A percentile compares a stretch with the other conserved stretches of the same genome.
Conservation (phyloP, 2,888 invertebrate genomes). For the Pollenia labialis region DNA sequence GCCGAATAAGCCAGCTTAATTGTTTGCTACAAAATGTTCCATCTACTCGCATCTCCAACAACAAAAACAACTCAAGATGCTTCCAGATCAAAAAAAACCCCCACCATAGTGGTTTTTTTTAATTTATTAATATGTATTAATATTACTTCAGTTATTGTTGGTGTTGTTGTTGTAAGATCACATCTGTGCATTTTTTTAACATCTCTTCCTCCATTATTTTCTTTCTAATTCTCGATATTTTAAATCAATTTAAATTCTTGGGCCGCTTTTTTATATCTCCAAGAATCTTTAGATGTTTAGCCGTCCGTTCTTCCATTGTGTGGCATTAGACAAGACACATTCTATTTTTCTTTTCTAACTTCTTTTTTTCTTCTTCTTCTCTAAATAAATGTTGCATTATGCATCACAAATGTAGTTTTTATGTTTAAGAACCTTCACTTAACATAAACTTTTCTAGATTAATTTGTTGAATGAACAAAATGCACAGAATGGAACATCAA, state of each 20-base stretch:
- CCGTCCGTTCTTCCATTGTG: conserved; percentile 44
- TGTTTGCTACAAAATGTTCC: conserved; percentile 28
- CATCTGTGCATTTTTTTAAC: conserved; percentile 7
- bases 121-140: not conserved
- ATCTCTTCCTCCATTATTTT: conserved; percentile 17
- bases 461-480: conserved; percentile 15
- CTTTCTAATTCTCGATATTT: conserved; percentile 51
- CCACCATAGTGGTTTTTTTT: conserved; percentile 3
- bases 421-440: conserved; percentile 16
- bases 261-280: conserved; percentile 29
- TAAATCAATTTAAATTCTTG: conserved; percentile 58
- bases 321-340: conserved; percentile 42
- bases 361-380: not conserved
- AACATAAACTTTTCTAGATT: conserved; percentile 3
- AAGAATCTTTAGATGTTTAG: conserved; percentile 56
- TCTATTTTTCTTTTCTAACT: not conserved
- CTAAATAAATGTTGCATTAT: conserved; percentile 21
- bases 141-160: conserved; percentile 18
- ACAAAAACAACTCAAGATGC: not conserved
- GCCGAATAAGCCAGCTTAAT: conserved; percentile 4
- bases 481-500: not conserved
- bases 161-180: conserved; percentile 7
- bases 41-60: not conserved
- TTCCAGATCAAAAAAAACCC: not conserved
- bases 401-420: conserved; percentile 34